These are phyloP conservation scores for Irena cyanogastra DNA, from an alignment of 2,113 vertebrate genomes.

Conservation along the genomic window DNA sequence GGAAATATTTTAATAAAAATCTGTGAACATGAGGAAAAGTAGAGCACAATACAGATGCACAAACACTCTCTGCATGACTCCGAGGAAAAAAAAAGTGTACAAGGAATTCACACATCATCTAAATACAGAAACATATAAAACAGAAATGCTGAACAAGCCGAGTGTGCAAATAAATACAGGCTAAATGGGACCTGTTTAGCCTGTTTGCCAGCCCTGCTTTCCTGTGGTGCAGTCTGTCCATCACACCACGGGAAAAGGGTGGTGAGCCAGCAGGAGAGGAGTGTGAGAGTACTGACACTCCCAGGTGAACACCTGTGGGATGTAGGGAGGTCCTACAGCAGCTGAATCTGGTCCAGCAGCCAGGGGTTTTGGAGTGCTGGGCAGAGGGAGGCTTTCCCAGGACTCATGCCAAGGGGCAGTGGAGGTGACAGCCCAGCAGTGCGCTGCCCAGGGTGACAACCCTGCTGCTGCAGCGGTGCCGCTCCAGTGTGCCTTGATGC, in stretches of 20 bases:
- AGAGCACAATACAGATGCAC: slow-evolving; percentile 66
- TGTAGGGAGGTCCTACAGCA: not conserved
- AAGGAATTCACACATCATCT: slow-evolving; percentile 60
- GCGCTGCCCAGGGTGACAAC: fast-evolving
- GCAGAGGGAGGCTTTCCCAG: not conserved
- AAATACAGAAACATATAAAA: slow-evolving; percentile 5
- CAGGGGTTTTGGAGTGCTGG: fast-evolving
- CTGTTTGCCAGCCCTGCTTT: not conserved
- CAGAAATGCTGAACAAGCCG: not conserved
- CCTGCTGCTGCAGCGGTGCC: fast-evolving
- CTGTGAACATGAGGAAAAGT: slow-evolving; percentile 70
- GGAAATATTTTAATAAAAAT: slow-evolving; percentile 73
- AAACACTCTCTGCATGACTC: slow-evolving; percentile 54
- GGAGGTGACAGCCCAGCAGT: not conserved
- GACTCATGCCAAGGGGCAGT: fast-evolving
- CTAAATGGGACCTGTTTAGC: no score
- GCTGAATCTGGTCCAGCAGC: fast-evolving
- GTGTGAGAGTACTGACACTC: fast-evolving
- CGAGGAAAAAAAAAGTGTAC: slow-evolving; percentile 30
- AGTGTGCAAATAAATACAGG: not conserved
- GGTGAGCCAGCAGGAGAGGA: not conserved
- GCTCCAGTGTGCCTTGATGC: not conserved
- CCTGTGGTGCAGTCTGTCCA: not conserved
- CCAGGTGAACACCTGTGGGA: fast-evolving
- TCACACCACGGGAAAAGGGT: not conserved